Base-by-base conservation (phyloP, 1,140 invertebrate genomes). In the Uloborus diversus region DNA sequence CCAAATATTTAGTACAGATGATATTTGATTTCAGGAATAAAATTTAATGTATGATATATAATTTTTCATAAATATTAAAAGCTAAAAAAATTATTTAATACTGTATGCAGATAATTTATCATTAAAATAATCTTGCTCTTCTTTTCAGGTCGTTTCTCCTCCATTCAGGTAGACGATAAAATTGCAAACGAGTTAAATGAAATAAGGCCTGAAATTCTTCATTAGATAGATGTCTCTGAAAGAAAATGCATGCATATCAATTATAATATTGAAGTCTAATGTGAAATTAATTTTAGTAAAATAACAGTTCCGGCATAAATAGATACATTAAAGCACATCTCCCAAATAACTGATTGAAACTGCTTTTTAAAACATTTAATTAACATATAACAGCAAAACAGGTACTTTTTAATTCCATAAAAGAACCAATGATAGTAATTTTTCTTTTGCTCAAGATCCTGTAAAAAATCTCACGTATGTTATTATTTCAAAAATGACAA, bases 81-180 rank as follows among this genome's bases (percentile, higher is more conserved):
- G 42, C 47, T 13, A 30, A n/a, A 51, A 68, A 20, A 68, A 32
- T 25, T 51, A 53, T 69, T 37, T 53, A 69, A 37, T n/a, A n/a
- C 30, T 35, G 53, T 17, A 66, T 14, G n/a, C 20, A 53, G 14
- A 53, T 30, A 69, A 20, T 13, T 51, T 23, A 51, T 64, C 7
- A 59, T 91, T 92, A 97, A 88, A 96, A 99, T 70, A 99, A 90
- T 83, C 94, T 90, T 51, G 92, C 92, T 84, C 96, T 92, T 84
- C 93, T 91, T 89, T 99, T 99, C 82, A 99, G 90, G 86, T 99
- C 97, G 86, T 97, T 98, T 84, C 96, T 90, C 88, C 94, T 94
- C 98, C 97, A 99, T 86, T 97, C 94, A 64, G 98, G 96, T 86
- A 98, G 88, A 85, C 96, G 91, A 88, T 99, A 99, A 89, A 99